phyloP scores from a whole-genome alignment of 2,113 vertebrate genomes.

The Gasterosteus nipponicus region DNA sequence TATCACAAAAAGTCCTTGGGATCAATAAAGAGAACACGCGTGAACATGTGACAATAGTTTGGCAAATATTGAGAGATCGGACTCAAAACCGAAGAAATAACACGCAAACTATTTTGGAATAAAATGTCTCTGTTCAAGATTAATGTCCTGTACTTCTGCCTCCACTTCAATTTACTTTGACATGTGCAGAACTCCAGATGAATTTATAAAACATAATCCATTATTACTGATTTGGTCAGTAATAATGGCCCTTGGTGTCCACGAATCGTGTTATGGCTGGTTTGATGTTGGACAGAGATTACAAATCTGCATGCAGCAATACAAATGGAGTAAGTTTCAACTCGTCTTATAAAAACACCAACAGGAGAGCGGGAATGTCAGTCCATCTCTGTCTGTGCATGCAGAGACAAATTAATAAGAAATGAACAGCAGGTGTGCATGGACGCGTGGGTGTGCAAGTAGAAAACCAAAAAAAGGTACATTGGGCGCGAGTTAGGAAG shows the following conservation, averaged over 20 bases:
- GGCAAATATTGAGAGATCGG: not conserved
- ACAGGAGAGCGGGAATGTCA: not conserved
- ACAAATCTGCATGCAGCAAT: not conserved
- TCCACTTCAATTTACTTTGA: not conserved
- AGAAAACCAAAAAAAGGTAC: too few species aligned
- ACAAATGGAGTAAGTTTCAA: not conserved
- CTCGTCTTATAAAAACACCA: not conserved
- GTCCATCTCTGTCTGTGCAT: not conserved
- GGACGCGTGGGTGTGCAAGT: too few species aligned
- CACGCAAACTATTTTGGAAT: not conserved
- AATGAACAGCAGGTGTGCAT: too few species aligned
- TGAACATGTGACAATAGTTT: not conserved
- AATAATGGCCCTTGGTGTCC: too few species aligned
- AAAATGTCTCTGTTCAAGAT: not conserved
- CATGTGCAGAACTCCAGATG: not conserved
- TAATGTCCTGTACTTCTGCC: not conserved
- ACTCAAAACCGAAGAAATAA: not conserved
- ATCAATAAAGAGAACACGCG: not conserved
- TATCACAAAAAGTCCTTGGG: not conserved
- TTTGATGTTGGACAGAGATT: not conserved
- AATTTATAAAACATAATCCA: not conserved
- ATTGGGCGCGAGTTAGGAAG: too few species aligned
- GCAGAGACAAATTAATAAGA: not conserved
- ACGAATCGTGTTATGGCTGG: too few species aligned
- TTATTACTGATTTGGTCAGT: not conserved